Evolutionary conservation across 2,113 vertebrate genomes (phyloP), one percentile per base, ranked within the genome.

Genomic region (Lagopus muta): DNA sequence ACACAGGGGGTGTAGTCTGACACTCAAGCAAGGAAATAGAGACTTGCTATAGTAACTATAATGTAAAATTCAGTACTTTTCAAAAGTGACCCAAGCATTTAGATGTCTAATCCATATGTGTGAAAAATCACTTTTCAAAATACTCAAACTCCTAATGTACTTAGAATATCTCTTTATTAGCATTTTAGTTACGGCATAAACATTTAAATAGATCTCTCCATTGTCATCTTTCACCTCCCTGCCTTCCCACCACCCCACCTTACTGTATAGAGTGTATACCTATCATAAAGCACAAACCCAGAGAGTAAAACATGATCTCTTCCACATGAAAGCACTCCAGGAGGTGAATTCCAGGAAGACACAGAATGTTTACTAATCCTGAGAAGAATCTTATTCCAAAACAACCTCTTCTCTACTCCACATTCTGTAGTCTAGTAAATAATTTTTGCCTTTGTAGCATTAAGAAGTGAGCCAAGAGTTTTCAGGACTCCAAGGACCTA

Each of bases 71-170:
- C 47, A n/a, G 75, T 58, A 50, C 62, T 88, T 93, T 88, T 89
- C 72, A n/a, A 58, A 92, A 57, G 32, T 71, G 47, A 92, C 77
- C 80, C 70, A 47, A 80, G 8, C 38, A 52, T 81, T 74, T 67
- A 90, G 21, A 55, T 3, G 2, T 4, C 24, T 24, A 47, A 90
- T 77, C 82, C 94, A 16, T 30, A 81, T 76, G 64, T 77, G 79
- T 22, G 11, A 91, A 88, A 92, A 92, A 81, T 20, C 52, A 91
- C 61, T 93, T 91, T 82, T 74, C 25, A 64, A 86, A 88, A 28
- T 25, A 64, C 52, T 74, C 22, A 57, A 42, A 42, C 14, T 86
- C n/a, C 21, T 75, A 91, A 67, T 11, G 45, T 34, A 83, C 47
- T 86, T 77, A 80, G 40, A 90, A 88, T 32, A 32, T 4, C 19